These are phyloP conservation scores for Alexandromys fortis DNA, from an alignment of 2,113 vertebrate species.

Conservation along the genomic window DNA sequence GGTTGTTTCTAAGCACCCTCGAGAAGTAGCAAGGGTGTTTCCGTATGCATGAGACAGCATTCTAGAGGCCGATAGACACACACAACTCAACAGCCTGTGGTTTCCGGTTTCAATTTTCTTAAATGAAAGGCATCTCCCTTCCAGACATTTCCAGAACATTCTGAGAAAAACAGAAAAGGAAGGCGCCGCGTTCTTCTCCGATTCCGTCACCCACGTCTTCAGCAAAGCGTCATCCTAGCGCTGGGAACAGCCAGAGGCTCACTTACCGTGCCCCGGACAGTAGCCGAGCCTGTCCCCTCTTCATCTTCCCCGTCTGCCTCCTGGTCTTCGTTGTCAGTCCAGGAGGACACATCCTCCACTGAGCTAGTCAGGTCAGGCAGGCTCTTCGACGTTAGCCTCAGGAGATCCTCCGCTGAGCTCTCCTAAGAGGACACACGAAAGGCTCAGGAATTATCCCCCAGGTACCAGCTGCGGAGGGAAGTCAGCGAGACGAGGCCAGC, in stretches of 20 bases:
- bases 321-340: conserved; percentile 89
- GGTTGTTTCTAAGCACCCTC: neutral
- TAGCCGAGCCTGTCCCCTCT: conserved; percentile 76
- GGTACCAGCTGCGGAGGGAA: neutral
- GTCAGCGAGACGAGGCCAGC: neutral
- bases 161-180: conserved; percentile 18
- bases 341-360: conserved; percentile 85
- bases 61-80: neutral
- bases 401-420: conserved; percentile 89
- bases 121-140: conserved; percentile 8
- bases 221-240: neutral
- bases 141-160: conserved; percentile 22
- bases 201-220: neutral
- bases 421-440: conserved; percentile 84
- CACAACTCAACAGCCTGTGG: neutral
- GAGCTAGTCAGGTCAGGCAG: conserved; percentile 95
- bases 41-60: neutral
- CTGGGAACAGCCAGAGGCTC: conserved; percentile 35
- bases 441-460: neutral
- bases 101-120: neutral
- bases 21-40: neutral
- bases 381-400: conserved; percentile 93
- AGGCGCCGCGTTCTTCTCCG: neutral
- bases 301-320: conserved; percentile 86
- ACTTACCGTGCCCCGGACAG: conserved; percentile 87